Conservation (phyloP, 92 coral and sea anemone genomes). For the Parazoanthus darwini region DNA sequence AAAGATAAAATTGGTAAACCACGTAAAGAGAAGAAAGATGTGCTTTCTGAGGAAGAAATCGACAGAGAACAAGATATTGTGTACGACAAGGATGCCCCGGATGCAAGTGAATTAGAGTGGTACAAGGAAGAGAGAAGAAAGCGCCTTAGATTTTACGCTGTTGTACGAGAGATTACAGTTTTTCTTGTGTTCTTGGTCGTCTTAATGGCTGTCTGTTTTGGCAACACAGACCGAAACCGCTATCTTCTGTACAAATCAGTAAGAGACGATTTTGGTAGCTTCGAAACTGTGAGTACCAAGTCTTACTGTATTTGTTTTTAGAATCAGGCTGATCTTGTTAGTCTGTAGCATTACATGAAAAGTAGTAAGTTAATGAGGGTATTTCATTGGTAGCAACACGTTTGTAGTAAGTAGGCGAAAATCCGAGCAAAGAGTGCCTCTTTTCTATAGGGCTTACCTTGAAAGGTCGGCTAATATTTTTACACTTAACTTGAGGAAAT, state of each 20-base stretch:
- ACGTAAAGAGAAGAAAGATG: background rate
- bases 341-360: background rate
- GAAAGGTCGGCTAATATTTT: background rate
- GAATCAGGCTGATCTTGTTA: background rate
- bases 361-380: background rate
- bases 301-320: too few species aligned
- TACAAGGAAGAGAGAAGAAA: conserved; percentile 40
- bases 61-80: background rate
- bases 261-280: conserved; percentile 17
- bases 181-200: conserved; percentile 30
- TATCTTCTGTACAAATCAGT: conserved; percentile 27
- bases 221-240: conserved; percentile 28
- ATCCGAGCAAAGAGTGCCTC: background rate
- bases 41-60: conserved; percentile 3
- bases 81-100: conserved; percentile 27
- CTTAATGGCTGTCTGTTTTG: conserved; percentile 22
- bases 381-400: too few species aligned
- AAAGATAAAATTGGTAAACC: background rate
- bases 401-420: background rate
- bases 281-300: conserved; percentile 29
- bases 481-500: background rate
- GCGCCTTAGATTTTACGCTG: conserved; percentile 31
- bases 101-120: conserved; percentile 14
- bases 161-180: conserved; percentile 11
- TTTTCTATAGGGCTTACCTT: background rate